Evolutionary conservation across 1,140 invertebrate species (phyloP).

Genomic region (Drosophila pruinosa): DNA sequence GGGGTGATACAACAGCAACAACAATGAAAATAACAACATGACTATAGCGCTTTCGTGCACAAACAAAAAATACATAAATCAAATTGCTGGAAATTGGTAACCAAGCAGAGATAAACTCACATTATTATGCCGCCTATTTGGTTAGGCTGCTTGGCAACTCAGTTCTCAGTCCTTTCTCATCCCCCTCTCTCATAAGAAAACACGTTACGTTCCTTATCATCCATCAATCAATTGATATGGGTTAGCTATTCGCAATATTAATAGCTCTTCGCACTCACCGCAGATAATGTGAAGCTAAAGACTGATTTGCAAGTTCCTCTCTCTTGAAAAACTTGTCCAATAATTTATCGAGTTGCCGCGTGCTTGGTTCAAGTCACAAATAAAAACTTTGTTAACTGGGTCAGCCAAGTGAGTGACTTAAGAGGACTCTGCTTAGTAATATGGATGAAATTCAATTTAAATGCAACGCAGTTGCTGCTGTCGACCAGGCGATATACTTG

Average conservation of each 20-base stretch:
- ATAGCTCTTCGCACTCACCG: conserved; percentile 42
- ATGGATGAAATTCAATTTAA: conserved; percentile 55
- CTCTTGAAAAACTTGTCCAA: conserved; percentile 26
- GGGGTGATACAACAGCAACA: background rate
- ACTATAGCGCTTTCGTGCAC: conserved; percentile 36
- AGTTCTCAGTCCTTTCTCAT: background rate
- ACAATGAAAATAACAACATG: conserved; percentile 6
- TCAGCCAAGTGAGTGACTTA: background rate
- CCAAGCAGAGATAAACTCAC: conserved; percentile 75
- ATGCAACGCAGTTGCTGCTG: conserved; percentile 35
- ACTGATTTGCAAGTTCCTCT: conserved; percentile 41
- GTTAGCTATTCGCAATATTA: conserved; percentile 54
- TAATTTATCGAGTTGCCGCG: conserved; percentile 36
- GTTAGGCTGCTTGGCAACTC: conserved; percentile 34
- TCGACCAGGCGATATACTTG: background rate
- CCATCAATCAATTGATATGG: conserved; percentile 71
- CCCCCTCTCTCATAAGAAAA: background rate
- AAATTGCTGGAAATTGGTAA: conserved; percentile 72
- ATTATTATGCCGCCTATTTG: conserved; percentile 68
- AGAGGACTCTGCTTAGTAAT: background rate
- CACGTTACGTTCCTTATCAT: conserved; percentile 60
- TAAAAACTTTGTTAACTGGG: conserved; percentile 54
- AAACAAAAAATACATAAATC: conserved; percentile 77
- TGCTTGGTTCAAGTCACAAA: conserved; percentile 36
- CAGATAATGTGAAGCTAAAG: conserved; percentile 28